Evolutionary conservation across 1,140 invertebrate genomes (phyloP), one percentile per base, ranked within the genome.

Genomic region (Heliothis virescens): DNA sequence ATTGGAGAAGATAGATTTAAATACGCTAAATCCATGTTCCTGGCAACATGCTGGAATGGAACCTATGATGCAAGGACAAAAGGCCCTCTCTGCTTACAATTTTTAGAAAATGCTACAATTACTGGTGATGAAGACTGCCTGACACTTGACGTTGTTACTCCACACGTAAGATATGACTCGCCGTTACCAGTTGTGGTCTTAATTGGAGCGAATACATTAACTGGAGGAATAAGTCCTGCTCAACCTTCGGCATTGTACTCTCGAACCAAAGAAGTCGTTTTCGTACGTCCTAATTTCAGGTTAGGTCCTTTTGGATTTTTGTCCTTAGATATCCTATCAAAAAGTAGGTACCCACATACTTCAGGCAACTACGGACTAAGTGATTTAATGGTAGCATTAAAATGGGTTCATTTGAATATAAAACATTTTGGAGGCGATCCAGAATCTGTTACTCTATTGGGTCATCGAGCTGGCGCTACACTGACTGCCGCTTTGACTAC

Each of bases 341-440:
- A 96, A 80, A 93, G 96, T 0, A 95, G 96, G 18, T 96, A 97
- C 90, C 97, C 97, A 0, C 95, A 94, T 7, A 97, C 96, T 0
- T 98, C 98, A 0, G 98, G 98, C n/a, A 98, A 98, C 87, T 98
- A 98, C 87, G 98, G 97, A 0, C 94, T 98, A 0, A 97, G 97
- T 4, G 98, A 99, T 85, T 96, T 98, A 16, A 89, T 98, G 7
- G 95, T 96, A 2, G 97, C 96, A 0, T 94, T 99, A 1, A 95
- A 96, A 67, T 99, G 98, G 98, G 96, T 98, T 0, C 95, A 98
- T 59, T 94, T 96, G 60, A 98, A 98, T 85, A 98, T 98, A 52
- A 95, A 96, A 62, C 95, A 98, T 90, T 98, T 98, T 87, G 98
- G 98, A 1, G 98, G 98, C 0, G 96, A 98, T 92, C 95, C 96